Evolutionary conservation across 2,113 vertebrate genomes (phyloP), one percentile per base, ranked within the genome.

Genomic region (Ovis aries): DNA sequence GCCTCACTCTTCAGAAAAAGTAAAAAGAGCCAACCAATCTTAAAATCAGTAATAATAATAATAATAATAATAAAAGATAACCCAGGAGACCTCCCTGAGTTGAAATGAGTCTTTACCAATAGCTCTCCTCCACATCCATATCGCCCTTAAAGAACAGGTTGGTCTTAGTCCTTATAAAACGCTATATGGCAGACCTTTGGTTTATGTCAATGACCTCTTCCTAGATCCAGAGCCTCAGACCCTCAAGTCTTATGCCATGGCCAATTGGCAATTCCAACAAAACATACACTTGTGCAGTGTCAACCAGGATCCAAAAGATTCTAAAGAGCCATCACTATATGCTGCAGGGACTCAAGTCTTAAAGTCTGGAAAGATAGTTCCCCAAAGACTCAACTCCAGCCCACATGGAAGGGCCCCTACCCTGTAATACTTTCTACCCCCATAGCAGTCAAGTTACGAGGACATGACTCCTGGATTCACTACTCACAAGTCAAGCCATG

Each of bases 401-500:
- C n/a, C 36, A 40, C 67, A 40, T 40, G 67, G 19, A 40, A 40
- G 67, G n/a, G 19, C 10, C 36, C 19, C n/a, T 40, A 25, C 21
- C 67, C n/a, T 40, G n/a, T 74, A 74, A 40, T 23, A 40, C 67
- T 74, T 74, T 74, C 67, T 40, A 13, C 19, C 19, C n/a, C n/a
- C 10, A n/a, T n/a, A 40, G 36, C 67, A 13, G 36, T 74, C 67
- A 23, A 23, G 4, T 0, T 23, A 6, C 67, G n/a, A 71, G 67
- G 67, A 12, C 19, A 71, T 23, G 17, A 71, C n/a, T 71, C n/a
- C 67, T 40, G n/a, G 19, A 71, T 71, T 71, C 19, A 71, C n/a
- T 36, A 71, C n/a, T 71, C 67, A n/a, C 0, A 0, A 71, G 9
- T 71, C n/a, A 40, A 23, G 67, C 5, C n/a, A 3, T 71, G n/a